phyloP scores from a whole-genome alignment of 1,140 invertebrate genomes.

The Formica selysi region DNA sequence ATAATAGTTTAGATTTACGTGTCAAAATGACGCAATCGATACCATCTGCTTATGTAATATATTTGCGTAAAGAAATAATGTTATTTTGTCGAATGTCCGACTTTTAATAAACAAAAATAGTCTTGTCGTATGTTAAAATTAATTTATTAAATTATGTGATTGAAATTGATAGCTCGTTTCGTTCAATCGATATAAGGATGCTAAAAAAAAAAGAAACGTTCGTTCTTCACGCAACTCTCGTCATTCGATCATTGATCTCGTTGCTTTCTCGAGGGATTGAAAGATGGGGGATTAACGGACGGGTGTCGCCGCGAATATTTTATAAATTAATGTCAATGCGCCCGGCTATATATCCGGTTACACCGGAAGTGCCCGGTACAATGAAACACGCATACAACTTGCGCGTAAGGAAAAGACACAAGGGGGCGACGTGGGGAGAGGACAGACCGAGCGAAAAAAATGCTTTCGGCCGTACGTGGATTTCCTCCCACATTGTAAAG shows the following conservation, averaged over 20 bases:
- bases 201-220: neutral
- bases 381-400: constrained; percentile 74
- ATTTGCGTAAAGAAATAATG: neutral
- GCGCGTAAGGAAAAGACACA: constrained; percentile 53
- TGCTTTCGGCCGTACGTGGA: constrained; percentile 66
- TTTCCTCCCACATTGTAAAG: constrained; percentile 81
- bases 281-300: constrained; percentile 44
- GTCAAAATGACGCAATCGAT: constrained; percentile 49
- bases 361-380: constrained; percentile 81
- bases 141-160: too few species aligned
- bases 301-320: constrained; percentile 82
- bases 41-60: constrained; percentile 24
- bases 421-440: constrained; percentile 38
- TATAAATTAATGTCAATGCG: constrained; percentile 85
- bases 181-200: too few species aligned
- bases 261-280: neutral
- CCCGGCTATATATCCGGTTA: constrained; percentile 82
- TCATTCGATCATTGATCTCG: neutral
- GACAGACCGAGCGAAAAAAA: constrained; percentile 70
- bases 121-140: too few species aligned
- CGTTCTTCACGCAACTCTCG: neutral
- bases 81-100: constrained; percentile 28
- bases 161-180: neutral
- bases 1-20: neutral
- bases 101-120: neutral